A percentile compares a stretch with the other conserved stretches of the same genome.
These are phyloP conservation scores for Allolobophora icterica DNA, from an alignment of 2,888 invertebrate genomes.

Conservation along the genomic window DNA sequence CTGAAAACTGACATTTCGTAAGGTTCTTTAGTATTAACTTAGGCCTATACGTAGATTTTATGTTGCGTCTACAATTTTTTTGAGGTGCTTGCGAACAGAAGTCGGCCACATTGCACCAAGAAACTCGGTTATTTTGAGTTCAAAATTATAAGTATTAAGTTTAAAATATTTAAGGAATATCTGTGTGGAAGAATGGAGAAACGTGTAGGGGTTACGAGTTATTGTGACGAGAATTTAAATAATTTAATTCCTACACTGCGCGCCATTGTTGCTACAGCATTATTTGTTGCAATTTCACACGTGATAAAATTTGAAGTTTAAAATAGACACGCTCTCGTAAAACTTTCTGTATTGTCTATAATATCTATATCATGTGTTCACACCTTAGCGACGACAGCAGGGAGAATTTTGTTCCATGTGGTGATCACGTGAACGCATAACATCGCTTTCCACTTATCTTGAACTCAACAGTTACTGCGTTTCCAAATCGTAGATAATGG, in stretches of 20 bases:
- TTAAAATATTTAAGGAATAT: not conserved
- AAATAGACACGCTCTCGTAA: not conserved
- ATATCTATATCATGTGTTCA: not conserved
- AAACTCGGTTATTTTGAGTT: slow-evolving; percentile 11
- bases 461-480: no score
- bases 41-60: not conserved
- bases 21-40: not conserved
- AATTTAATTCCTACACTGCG: no score
- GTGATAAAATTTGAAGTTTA: not conserved
- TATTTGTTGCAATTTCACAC: no score
- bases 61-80: not conserved
- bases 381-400: not conserved
- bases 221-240: no score
- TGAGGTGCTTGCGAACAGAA: not conserved
- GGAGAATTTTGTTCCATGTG: not conserved
- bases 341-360: no score
- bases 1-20: not conserved
- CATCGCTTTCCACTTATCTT: not conserved
- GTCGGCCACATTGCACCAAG: not conserved
- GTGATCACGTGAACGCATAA: not conserved
- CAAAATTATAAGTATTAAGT: not conserved
- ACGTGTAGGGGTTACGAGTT: not conserved
- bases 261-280: no score
- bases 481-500: not conserved
- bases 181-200: not conserved